These are phyloP conservation scores for Thunnus maccoyii DNA, from an alignment of 2,113 vertebrate genomes.

Conservation along the genomic window DNA sequence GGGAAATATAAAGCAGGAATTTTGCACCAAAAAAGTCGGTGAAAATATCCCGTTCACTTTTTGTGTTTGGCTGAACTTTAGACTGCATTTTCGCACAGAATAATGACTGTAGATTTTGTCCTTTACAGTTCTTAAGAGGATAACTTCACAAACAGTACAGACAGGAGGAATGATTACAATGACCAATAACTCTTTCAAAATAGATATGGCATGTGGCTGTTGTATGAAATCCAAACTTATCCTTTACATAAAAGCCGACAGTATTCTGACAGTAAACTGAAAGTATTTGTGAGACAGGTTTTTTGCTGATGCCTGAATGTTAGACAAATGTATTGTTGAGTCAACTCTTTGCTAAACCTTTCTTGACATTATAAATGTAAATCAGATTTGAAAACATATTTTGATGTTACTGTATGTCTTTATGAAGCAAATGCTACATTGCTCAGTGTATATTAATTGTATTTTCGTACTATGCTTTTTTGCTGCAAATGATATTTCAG, in stretches of 20 bases:
- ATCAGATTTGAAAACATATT: constrained; percentile 68
- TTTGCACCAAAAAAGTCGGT: too few species aligned
- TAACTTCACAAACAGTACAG: background rate
- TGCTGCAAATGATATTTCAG: constrained; percentile 58
- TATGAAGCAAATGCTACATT: constrained; percentile 53
- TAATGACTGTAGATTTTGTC: background rate
- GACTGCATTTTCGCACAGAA: too few species aligned
- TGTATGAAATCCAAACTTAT: background rate
- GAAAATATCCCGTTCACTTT: too few species aligned
- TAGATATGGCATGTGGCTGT: background rate
- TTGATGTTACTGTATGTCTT: constrained; percentile 74
- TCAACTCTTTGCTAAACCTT: constrained; percentile 62
- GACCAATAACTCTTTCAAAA: constrained; percentile 1
- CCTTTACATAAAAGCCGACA: background rate
- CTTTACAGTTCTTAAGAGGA: background rate
- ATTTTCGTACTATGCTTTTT: constrained; percentile 77
- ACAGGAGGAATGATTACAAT: background rate
- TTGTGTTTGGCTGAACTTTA: too few species aligned
- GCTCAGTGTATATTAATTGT: constrained; percentile 66
- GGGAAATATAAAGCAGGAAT: too few species aligned
- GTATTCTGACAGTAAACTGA: background rate
- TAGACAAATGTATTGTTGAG: constrained; percentile 67
- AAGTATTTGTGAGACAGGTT: background rate
- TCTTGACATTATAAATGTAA: constrained; percentile 64
- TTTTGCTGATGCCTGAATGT: constrained; percentile 73